These are phyloP conservation scores for Poecilia wingei DNA, from an alignment of 2,797 vertebrate genomes.

Conservation along the genomic window DNA sequence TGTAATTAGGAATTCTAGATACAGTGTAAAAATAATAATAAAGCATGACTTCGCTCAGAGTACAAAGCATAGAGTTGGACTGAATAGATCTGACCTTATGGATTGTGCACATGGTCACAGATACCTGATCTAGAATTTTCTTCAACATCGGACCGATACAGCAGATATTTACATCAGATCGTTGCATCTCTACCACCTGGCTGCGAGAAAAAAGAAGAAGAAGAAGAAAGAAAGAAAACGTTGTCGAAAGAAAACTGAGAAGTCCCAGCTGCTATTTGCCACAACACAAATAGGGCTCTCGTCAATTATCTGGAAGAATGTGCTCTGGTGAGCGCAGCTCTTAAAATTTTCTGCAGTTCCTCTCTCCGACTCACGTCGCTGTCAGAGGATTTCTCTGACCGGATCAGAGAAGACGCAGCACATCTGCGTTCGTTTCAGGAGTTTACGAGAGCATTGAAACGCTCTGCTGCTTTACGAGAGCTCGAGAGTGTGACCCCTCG, in stretches of 20 bases:
- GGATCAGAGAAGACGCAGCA: neutral
- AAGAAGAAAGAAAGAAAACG: neutral
- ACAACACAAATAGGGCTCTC: neutral
- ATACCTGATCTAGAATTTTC: too few relatives aligned
- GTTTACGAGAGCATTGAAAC: conserved; percentile 13
- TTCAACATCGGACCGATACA: too few relatives aligned
- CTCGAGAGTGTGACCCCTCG: conserved; percentile 35
- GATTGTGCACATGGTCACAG: too few relatives aligned
- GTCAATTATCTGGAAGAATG: neutral
- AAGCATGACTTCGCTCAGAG: too few relatives aligned
- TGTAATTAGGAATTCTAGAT: too few relatives aligned
- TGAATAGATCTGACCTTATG: neutral
- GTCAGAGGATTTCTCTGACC: neutral
- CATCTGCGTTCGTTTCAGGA: neutral
- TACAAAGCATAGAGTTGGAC: too few relatives aligned
- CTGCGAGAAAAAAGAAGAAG: too few relatives aligned
- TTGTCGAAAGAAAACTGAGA: neutral
- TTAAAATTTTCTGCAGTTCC: neutral
- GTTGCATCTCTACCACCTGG: too few relatives aligned
- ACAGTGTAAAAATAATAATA: too few relatives aligned
- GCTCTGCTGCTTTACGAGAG: conserved; percentile 4
- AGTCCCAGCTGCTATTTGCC: neutral
- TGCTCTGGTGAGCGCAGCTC: neutral
- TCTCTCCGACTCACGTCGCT: neutral
- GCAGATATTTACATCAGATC: too few relatives aligned